Evolutionary conservation across 37 sponge, comb jelly and placozoan genomes (phyloP), one percentile per base, ranked within the genome.

Genomic region (Agelas oroides): DNA sequence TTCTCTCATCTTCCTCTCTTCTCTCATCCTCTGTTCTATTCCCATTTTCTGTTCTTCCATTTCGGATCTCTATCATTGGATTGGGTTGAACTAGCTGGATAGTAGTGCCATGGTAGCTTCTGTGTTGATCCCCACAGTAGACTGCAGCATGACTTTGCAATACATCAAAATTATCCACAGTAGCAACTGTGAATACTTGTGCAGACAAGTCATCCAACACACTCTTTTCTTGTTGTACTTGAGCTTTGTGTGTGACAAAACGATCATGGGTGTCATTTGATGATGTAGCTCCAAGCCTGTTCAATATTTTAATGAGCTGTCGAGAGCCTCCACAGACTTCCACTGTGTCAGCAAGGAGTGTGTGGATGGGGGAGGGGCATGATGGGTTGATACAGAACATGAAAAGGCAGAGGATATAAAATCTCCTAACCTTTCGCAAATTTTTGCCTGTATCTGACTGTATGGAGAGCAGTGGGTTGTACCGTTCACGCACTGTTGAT

Each of bases 61-160:
- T n/a, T n/a, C n/a, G n/a, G n/a, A n/a, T n/a, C n/a, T n/a, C n/a
- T 14, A 75, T 56, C 21, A 8, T 56, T 13, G 52, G 36, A 13
- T 59, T 11, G 41, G 68, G 81, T 46, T 80, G 81, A 40, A 67
- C 70, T 12, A 80, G 25, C 41, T 82, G 82, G 21, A 82, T 65
- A 58, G 82, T 82, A 5, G 82, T 82, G 30, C 82, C 82, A 80
- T 80, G 81, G 54, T 80, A 80, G 54, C 81, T 82, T 23, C 81
- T 25, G 55, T 82, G 73, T 39, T 82, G 82, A 53, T 82, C 41
- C 2, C 82, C 73, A 71, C 82, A 70, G n/a, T n/a, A n/a, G n/a
- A n/a, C n/a, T n/a, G n/a, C n/a, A n/a, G n/a, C n/a, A n/a, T n/a
- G n/a, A n/a, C 36, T 82, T 56, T 11, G 71, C n/a, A 82, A 61